Base-by-base conservation (phyloP, 2,888 invertebrate species). In the Cetonia aurata region DNA sequence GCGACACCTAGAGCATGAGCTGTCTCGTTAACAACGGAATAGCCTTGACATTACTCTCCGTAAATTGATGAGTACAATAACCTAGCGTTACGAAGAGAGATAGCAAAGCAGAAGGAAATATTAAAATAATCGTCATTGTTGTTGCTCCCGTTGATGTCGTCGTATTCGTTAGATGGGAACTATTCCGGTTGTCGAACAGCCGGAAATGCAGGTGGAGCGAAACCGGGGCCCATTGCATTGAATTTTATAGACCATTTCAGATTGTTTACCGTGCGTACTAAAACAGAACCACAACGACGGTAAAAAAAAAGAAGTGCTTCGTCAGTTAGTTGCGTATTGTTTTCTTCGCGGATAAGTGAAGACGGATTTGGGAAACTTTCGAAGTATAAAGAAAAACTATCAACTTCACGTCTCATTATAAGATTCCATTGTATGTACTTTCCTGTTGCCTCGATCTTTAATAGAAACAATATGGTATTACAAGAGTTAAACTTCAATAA, bases 191-290 rank as follows among this genome's bases (percentile, higher is more conserved):
- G 68, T 57, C 25, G 31, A 25, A 33, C 69, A 66, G 41, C 76
- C 75, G 77, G 78, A 78, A 77, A 76, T 78, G 77, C 78, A 77
- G 76, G 77, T 77, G 77, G 72, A 76, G 75, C 77, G 77, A 73
- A 71, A 75, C 77, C 73, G 70, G 73, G 75, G 69, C 66, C 66
- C 46, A 52, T 48, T 60, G 25, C 60, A 44, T 46, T 46, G 60
- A 60, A 46, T 60, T 60, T 60, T 60, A 60, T 60, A 60, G 60
- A 48, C 60, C 46, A 60, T 60, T 60, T 60, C 60, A 44, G 46
- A 60, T 60, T 60, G 60, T 60, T 12, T 60, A 46, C 46, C 19
- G 60, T 60, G 60, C 31, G 60, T 31, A 48, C 46, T 46, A 60
- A 60, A 60, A 60, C 46, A 60, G 60, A 60, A 60, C 60, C 50